Base-by-base conservation (phyloP, 2,888 invertebrate species). In the Chaetogeoica ovagalla region DNA sequence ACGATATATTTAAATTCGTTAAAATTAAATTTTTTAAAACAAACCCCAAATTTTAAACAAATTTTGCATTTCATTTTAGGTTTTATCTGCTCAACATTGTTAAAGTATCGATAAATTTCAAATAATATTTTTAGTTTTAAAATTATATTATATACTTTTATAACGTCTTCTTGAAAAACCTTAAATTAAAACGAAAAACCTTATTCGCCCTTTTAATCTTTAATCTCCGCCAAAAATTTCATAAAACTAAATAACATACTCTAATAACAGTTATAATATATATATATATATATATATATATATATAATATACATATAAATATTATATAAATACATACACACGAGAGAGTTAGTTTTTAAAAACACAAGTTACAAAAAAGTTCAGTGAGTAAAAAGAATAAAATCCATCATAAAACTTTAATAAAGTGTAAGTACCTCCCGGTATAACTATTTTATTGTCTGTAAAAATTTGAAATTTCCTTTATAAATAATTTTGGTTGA, bases 371-470 rank as follows among this genome's bases (percentile, higher is more conserved):
- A 23, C 43, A 73, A 72, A 73, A 62, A 62, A 73, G 72, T 62
- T 62, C 72, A 73, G 52, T 62, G 72, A 73, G 62, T 73, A 62
- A 73, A 71, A 62, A 37, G 55, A 65, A 65, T 65, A 74, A 74
- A 65, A 74, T 74, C 17, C 63, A 65, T 74, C 63, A 74, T 74
- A 65, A 74, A 74, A 74, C 63, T 65, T 74, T 74, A 65, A 74
- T 74, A 74, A 74, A 55, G 39, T 21, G 55, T 65, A 65, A n/a
- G 30, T 30, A 30, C 30, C 74, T 62, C 65, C 63, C 37, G 65
- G 74, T 30, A 17, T 65, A 39, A 23, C 11, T 37, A 37, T 70
- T 70, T 37, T 70, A 57, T 15, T 69, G n/a, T 39, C 55, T 57
- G 37, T 57, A 74, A 74, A 74, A 74, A 74, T 65, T 17, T 74